Conservation (phyloP, 2,113 vertebrate genomes). For the Pangasianodon gigas region DNA sequence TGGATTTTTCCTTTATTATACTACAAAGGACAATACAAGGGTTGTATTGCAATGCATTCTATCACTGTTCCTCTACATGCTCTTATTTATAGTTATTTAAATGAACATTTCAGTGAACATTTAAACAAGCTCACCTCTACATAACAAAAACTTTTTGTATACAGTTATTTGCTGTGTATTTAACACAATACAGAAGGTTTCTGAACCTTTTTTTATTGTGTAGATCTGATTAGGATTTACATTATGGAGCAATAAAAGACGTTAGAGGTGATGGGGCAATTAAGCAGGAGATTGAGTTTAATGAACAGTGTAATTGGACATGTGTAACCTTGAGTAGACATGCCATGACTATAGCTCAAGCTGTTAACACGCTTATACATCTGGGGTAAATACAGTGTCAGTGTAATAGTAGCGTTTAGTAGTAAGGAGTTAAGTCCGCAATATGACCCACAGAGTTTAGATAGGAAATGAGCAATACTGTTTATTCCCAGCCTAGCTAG, state of each 20-base stretch:
- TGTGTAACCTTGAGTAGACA: conserved; percentile 43
- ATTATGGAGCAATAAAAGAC: conserved; percentile 29
- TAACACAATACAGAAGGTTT: background rate
- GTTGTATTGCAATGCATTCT: background rate
- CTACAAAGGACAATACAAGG: background rate
- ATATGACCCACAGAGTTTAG: background rate
- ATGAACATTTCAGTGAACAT: background rate
- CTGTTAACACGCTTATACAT: conserved; percentile 28
- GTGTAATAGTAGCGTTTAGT: background rate
- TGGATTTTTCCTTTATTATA: background rate
- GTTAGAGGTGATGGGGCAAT: conserved; percentile 24
- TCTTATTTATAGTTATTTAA: background rate
- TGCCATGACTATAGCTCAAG: conserved; percentile 26
- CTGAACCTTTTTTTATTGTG: conserved; percentile 4
- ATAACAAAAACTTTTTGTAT: background rate
- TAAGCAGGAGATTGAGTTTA: conserved; percentile 43
- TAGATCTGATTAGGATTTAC: conserved; percentile 18
- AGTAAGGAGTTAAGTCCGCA: background rate
- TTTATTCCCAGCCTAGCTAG: background rate
- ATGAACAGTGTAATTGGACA: conserved; percentile 47
- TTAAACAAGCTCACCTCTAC: background rate
- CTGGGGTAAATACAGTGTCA: conserved; percentile 6
- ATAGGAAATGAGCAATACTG: background rate
- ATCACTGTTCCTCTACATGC: background rate
- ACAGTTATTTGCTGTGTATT: conserved; percentile 12